Evolutionary conservation across 2,888 invertebrate genomes (phyloP).

Genomic region (Volucella zonaria): DNA sequence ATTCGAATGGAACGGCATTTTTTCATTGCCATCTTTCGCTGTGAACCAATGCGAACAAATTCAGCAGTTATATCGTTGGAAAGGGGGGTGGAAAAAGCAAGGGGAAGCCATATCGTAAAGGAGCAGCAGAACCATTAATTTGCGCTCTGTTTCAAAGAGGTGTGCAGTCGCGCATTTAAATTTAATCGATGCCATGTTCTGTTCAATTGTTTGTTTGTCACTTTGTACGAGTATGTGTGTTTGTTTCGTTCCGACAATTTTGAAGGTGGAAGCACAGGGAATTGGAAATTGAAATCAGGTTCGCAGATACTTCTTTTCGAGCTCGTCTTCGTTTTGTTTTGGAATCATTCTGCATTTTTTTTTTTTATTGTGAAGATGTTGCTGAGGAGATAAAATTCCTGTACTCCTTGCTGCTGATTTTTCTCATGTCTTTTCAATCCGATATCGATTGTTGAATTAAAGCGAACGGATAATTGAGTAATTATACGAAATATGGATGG

Average conservation of each 20-base stretch:
- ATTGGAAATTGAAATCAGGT: constrained; percentile 4
- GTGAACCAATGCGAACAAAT: neutral
- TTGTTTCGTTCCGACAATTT: neutral
- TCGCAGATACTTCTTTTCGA: constrained; percentile 13
- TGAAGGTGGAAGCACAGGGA: constrained; percentile 12
- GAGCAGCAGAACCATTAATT: constrained; percentile 45
- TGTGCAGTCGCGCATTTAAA: constrained; percentile 61
- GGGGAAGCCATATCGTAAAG: neutral
- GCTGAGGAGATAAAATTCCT: constrained; percentile 47
- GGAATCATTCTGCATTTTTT: too few relatives aligned
- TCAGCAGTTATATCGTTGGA: too few relatives aligned
- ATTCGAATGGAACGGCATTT: neutral
- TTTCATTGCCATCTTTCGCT: neutral
- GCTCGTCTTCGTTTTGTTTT: neutral
- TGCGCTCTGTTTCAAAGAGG: constrained; percentile 46
- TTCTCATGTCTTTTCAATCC: constrained; percentile 32
- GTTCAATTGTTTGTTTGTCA: constrained; percentile 10
- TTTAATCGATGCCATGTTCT: constrained; percentile 58
- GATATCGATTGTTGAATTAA: constrained; percentile 39
- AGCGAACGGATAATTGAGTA: constrained; percentile 53
- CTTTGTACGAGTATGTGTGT: neutral
- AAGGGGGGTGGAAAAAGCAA: too few relatives aligned
- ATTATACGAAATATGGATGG: constrained; percentile 52
- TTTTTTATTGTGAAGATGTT: constrained; percentile 50
- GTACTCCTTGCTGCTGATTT: constrained; percentile 34